Percentiles rank a stretch among this genome's conserved stretches.
Conservation (phyloP, 2,797 vertebrate genomes). For the Brachyalestes nurse region DNA sequence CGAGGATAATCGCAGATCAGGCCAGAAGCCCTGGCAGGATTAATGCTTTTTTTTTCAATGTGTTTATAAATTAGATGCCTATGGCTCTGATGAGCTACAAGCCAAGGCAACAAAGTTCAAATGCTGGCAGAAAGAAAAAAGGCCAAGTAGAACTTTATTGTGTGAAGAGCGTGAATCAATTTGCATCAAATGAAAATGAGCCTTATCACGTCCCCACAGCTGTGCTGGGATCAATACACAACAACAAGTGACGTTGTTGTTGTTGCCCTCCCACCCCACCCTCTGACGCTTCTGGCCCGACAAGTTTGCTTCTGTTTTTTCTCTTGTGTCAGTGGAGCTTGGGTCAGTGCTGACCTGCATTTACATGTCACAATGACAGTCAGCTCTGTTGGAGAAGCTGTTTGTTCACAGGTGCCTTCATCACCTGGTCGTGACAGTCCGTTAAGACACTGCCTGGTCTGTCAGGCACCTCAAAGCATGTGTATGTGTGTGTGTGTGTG, state of each 20-base stretch:
- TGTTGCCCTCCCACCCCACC: not conserved
- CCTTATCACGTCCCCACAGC: conserved; percentile 72
- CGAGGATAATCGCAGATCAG: conserved; percentile 31
- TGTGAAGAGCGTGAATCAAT: conserved; percentile 67
- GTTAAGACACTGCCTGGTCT: conserved; percentile 44
- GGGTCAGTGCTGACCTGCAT: conserved; percentile 1
- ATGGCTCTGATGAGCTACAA: not conserved
- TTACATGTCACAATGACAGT: conserved; percentile 23
- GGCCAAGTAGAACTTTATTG: conserved; percentile 11
- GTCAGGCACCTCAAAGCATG: conserved; percentile 39
- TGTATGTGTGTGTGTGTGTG: not conserved
- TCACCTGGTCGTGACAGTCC: conserved; percentile 24
- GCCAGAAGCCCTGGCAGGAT: conserved; percentile 30
- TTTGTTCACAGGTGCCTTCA: conserved; percentile 39
- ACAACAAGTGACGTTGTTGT: conserved; percentile 52
- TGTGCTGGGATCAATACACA: conserved; percentile 64
- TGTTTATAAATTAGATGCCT: conserved; percentile 29
- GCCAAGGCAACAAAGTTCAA: conserved; percentile 24
- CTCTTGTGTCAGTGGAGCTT: conserved; percentile 11
- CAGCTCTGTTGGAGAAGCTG: conserved; percentile 29
- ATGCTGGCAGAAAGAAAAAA: conserved; percentile 16
- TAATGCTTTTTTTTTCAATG: conserved; percentile 27
- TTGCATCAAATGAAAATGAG: conserved; percentile 66
- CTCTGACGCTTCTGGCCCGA: conserved; percentile 8
- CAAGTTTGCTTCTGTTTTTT: not conserved